Conservation (phyloP, 1,140 invertebrate species). For the Drosophila subobscura region DNA sequence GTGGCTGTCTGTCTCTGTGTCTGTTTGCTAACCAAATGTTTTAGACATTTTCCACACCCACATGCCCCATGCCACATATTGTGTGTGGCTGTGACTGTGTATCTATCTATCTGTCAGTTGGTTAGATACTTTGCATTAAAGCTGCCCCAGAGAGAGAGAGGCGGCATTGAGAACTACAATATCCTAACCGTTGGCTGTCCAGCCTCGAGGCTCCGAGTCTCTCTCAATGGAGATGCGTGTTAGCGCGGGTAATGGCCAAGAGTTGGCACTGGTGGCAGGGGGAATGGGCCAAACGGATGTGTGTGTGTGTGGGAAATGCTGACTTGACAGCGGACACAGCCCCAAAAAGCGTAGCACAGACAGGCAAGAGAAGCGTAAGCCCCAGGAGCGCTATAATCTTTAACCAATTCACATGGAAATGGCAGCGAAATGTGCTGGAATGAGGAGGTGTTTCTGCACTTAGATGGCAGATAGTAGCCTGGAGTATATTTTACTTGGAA, state of each 20-base stretch:
- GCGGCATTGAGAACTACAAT: constrained; percentile 15
- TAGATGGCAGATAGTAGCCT: no score
- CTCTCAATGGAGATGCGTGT: constrained; percentile 34
- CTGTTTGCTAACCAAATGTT: not conserved
- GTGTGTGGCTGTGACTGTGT: constrained; percentile 1
- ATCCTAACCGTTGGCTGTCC: constrained; percentile 19
- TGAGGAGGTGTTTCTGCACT: no score
- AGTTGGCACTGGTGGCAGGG: not conserved
- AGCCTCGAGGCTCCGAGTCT: not conserved
- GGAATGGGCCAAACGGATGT: not conserved
- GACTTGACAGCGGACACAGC: constrained; percentile 50
- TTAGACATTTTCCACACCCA: not conserved
- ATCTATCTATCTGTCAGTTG: constrained; percentile 24
- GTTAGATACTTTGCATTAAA: constrained; percentile 58
- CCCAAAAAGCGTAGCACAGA: constrained; percentile 26
- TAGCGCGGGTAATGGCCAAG: constrained; percentile 17
- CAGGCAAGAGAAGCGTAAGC: constrained; percentile 20
- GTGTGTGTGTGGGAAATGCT: constrained; percentile 31
- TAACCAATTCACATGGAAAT: constrained; percentile 53
- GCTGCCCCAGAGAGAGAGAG: constrained; percentile 5
- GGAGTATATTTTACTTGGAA: no score
- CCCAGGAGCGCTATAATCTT: constrained; percentile 43
- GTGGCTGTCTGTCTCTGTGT: constrained; percentile 9
- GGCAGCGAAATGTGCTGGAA: constrained; percentile 8
- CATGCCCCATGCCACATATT: not conserved